phyloP scores from a whole-genome alignment of 2,797 vertebrate genomes.

The Sebastes hopkinsi region DNA sequence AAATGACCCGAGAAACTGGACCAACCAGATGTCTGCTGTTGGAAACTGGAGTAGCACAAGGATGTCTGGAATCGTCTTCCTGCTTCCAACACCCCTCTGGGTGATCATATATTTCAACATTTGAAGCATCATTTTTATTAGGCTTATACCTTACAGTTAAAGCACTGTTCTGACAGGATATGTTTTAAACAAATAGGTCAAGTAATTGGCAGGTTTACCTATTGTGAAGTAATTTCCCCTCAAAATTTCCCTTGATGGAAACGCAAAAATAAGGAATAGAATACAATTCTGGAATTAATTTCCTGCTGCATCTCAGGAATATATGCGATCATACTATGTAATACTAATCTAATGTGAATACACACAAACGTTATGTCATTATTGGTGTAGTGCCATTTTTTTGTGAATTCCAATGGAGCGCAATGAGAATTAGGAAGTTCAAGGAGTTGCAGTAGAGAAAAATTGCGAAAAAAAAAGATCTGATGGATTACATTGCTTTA shows the following conservation, averaged over 20 bases:
- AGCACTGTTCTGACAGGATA: background rate
- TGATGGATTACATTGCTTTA: background rate
- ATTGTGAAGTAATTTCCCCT: background rate
- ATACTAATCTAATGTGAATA: background rate
- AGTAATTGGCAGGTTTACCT: background rate
- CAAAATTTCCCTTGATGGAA: background rate
- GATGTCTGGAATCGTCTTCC: background rate
- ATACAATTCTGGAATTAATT: background rate
- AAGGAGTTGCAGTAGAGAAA: background rate
- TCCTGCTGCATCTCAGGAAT: background rate
- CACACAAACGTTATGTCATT: background rate
- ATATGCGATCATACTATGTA: background rate
- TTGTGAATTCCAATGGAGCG: background rate
- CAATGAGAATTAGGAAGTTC: background rate
- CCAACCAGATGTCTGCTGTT: constrained; percentile 31
- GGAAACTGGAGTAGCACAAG: background rate
- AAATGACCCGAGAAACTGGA: constrained; percentile 40
- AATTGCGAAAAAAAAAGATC: background rate
- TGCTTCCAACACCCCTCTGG: background rate
- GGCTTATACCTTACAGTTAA: background rate
- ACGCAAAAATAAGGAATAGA: background rate
- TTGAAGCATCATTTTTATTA: background rate
- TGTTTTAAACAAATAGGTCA: background rate
- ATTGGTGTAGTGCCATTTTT: background rate
- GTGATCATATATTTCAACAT: background rate